phyloP scores from a whole-genome alignment of 64 coral and sea anemone species.

The Dendrophyllia cribrosa region DNA sequence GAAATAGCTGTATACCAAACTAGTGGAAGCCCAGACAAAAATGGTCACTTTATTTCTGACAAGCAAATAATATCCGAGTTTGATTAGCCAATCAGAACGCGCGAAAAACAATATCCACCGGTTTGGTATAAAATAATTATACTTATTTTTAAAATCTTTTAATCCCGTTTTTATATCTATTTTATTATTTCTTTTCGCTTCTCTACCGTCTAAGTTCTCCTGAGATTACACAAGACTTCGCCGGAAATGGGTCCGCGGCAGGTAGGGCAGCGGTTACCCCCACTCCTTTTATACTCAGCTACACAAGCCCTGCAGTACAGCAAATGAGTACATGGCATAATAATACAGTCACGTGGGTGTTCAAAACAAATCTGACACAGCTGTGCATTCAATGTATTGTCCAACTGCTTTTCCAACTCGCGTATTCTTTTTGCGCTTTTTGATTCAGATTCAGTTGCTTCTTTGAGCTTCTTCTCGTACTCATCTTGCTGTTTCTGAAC shows the following conservation, averaged over 20 bases:
- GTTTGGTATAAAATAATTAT: too few species aligned
- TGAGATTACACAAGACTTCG: constrained; percentile 66
- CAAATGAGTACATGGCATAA: constrained; percentile 79
- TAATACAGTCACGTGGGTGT: constrained; percentile 62
- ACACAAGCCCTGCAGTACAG: constrained; percentile 76
- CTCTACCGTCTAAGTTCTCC: not conserved
- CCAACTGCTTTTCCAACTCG: constrained; percentile 40
- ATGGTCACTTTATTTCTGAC: too few species aligned
- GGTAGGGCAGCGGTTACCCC: constrained; percentile 46
- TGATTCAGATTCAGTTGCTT: not conserved
- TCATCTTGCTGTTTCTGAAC: not conserved
- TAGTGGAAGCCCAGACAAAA: too few species aligned
- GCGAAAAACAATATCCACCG: too few species aligned
- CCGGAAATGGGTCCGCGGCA: constrained; percentile 64
- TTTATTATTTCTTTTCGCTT: too few species aligned
- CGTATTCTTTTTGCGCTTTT: not conserved
- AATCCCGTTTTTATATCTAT: too few species aligned
- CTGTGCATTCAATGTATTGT: not conserved
- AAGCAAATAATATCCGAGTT: too few species aligned
- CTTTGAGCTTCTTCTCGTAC: constrained; percentile 16
- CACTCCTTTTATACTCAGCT: constrained; percentile 39
- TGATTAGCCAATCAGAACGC: too few species aligned
- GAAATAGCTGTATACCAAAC: too few species aligned
- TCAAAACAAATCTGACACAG: constrained; percentile 91
- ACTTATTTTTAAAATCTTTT: too few species aligned